A percentile compares a stretch with the other conserved stretches of the same genome.
Conservation (phyloP, 2,888 invertebrate species). For the Prosapia bicincta region DNA sequence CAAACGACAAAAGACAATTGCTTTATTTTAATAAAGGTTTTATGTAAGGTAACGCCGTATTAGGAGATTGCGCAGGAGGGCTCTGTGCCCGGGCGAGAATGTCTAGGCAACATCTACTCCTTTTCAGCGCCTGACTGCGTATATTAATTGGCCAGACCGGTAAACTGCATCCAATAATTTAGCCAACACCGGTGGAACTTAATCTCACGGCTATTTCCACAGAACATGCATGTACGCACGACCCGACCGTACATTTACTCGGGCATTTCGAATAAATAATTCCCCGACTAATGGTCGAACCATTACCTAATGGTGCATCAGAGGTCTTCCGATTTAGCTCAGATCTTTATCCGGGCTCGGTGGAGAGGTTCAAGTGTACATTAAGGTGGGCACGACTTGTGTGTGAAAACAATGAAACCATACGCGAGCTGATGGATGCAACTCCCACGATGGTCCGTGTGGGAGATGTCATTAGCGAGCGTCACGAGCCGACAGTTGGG, state of each 20-base stretch:
- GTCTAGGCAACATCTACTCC: no score
- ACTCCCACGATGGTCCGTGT: neutral
- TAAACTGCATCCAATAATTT: neutral
- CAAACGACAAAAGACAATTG: no score
- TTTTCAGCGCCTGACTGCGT: neutral
- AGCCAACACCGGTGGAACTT: neutral
- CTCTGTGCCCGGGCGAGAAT: no score
- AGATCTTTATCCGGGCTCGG: neutral
- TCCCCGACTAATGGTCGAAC: neutral
- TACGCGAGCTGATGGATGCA: neutral
- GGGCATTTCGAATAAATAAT: neutral
- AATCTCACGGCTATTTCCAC: neutral
- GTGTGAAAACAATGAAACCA: neutral
- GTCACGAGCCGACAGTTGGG: neutral
- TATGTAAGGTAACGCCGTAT: no score
- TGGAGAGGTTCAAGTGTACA: neutral
- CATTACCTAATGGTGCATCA: neutral
- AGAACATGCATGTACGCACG: neutral
- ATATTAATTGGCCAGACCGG: neutral
- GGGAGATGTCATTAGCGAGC: neutral
- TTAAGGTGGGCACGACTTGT: neutral
- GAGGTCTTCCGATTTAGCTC: neutral
- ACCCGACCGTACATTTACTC: neutral
- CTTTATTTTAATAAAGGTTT: no score
- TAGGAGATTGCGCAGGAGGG: no score